Evolutionary conservation across 1,140 invertebrate species (phyloP).

Genomic region (Harpegnathos saltator): DNA sequence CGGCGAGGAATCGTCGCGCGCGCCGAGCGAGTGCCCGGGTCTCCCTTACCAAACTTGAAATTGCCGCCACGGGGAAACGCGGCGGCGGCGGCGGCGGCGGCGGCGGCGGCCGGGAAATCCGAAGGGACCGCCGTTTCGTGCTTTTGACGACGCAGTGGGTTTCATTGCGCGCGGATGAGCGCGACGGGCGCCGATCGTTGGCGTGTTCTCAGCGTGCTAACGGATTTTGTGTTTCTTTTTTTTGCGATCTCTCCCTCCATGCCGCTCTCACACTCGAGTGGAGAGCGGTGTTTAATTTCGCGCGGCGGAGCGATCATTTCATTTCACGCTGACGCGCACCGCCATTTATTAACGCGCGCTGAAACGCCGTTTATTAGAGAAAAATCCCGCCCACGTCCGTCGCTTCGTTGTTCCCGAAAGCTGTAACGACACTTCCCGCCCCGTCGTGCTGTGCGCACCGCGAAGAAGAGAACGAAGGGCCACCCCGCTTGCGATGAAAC

Average conservation of each 20-base stretch:
- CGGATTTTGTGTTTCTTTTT: neutral
- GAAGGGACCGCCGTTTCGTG: neutral
- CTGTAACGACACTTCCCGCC: neutral
- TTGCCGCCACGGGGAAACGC: neutral
- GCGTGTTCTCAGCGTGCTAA: neutral
- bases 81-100: no score
- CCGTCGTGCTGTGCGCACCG: no score
- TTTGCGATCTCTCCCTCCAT: neutral
- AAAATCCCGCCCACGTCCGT: neutral
- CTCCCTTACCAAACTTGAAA: neutral
- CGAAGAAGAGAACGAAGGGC: no score
- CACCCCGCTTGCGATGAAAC: neutral
- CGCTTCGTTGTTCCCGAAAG: neutral
- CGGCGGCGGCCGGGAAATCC: neutral
- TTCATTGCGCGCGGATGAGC: neutral
- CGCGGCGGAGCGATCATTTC: neutral
- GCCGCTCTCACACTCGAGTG: neutral
- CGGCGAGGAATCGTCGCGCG: neutral
- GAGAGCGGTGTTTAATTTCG: slow-evolving; percentile 13
- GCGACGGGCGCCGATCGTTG: neutral
- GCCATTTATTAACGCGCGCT: neutral
- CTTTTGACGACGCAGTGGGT: neutral
- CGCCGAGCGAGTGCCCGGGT: neutral
- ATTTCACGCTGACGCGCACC: neutral
- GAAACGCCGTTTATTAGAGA: slow-evolving; percentile 1